Percentiles rank a stretch among this genome's conserved stretches.
Conservation (phyloP, 1,140 invertebrate species). For the Piezodorus guildinii region DNA sequence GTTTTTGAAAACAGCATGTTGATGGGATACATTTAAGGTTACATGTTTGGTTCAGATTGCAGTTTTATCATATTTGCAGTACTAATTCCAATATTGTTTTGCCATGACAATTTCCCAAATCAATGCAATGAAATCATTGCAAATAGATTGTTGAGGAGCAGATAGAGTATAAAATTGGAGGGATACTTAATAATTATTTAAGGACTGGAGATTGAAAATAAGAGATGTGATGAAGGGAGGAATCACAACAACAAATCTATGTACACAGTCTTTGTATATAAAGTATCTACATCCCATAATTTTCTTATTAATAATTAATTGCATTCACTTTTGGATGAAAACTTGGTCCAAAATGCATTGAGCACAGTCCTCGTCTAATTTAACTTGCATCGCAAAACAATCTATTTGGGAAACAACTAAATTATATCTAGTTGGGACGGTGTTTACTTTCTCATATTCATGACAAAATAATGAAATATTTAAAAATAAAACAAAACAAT, state of each 20-base stretch:
- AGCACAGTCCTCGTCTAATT: neutral
- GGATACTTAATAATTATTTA: neutral
- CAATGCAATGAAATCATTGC: neutral
- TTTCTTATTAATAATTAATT: neutral
- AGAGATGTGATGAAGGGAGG: neutral
- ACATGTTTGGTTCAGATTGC: too few relatives aligned
- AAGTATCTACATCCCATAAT: neutral
- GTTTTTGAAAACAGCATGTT: too few relatives aligned
- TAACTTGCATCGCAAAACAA: neutral
- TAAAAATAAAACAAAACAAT: neutral
- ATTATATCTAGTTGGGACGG: slow-evolving; percentile 3
- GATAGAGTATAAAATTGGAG: neutral
- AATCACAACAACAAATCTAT: slow-evolving; percentile 6
- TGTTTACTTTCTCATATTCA: slow-evolving; percentile 1
- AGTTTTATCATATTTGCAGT: too few relatives aligned
- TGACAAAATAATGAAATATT: neutral
- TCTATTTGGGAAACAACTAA: slow-evolving; percentile 7
- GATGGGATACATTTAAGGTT: too few relatives aligned
- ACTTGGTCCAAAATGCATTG: slow-evolving; percentile 4
- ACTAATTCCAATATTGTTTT: neutral
- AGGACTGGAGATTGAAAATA: neutral
- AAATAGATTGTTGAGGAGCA: slow-evolving; percentile 6
- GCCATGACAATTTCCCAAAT: neutral
- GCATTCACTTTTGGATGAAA: neutral
- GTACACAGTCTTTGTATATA: slow-evolving; percentile 1